Evolutionary conservation across 1,140 invertebrate species (phyloP).

Genomic region (Diuraphis noxia): DNA sequence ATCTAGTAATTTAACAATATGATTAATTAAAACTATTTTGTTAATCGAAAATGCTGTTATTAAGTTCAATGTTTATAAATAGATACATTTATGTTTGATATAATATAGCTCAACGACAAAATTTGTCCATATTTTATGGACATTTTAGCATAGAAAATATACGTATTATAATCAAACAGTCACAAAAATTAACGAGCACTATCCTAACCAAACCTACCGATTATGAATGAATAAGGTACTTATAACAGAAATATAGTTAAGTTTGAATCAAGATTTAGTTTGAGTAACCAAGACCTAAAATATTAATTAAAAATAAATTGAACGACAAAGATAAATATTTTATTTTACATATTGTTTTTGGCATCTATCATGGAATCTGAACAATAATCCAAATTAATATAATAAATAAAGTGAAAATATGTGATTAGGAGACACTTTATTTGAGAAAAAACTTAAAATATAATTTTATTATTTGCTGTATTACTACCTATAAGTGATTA

Average conservation of each 20-base stretch:
- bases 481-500: not conserved
- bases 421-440: not conserved
- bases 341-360: not conserved
- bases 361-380: not conserved
- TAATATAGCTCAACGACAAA: not conserved
- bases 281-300: not conserved
- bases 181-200: not conserved
- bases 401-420: not conserved
- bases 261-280: not conserved
- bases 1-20: not conserved
- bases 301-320: not conserved
- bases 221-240: not conserved
- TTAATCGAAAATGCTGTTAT: not conserved
- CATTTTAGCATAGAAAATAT: not conserved
- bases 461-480: not conserved
- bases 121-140: not conserved
- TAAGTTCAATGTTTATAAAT: not conserved
- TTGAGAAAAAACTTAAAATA: not conserved
- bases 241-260: not conserved
- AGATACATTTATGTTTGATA: not conserved
- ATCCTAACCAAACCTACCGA: too few species aligned
- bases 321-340: not conserved
- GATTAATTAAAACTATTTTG: conserved; percentile 4
- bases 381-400: not conserved
- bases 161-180: not conserved